A percentile compares a stretch with the other conserved stretches of the same genome.
phyloP scores from a whole-genome alignment of 2,797 vertebrate genomes.

The Nyctalus aviator region DNA sequence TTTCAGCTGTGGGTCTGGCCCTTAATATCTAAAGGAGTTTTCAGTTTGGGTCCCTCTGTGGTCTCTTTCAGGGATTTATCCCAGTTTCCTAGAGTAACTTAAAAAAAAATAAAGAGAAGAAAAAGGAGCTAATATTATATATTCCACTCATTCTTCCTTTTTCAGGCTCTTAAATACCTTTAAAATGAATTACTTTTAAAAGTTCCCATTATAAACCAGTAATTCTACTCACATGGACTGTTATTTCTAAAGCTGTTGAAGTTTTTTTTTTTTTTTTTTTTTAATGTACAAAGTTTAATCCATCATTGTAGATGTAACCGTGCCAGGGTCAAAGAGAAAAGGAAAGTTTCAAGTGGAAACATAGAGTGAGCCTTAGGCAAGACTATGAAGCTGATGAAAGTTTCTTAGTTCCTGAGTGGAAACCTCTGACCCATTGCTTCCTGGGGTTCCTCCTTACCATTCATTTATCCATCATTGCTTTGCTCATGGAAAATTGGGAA shows the following conservation, averaged over 20 bases:
- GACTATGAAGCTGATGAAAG: background rate
- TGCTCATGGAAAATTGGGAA: background rate
- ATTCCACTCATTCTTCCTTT: conserved; percentile 28
- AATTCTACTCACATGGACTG: conserved; percentile 21
- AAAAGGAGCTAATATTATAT: conserved; percentile 5
- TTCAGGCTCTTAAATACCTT: conserved; percentile 19
- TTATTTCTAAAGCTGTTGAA: conserved; percentile 27
- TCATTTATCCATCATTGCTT: background rate
- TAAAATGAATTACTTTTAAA: conserved; percentile 15
- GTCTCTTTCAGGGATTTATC: conserved; percentile 59
- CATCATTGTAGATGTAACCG: background rate
- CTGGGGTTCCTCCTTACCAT: background rate
- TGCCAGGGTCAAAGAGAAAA: background rate
- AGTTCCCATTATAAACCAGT: background rate
- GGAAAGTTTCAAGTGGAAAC: background rate
- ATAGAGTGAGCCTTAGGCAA: background rate
- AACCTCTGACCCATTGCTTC: background rate
- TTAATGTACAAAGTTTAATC: background rate
- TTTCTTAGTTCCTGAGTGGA: background rate
- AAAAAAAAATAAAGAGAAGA: background rate
- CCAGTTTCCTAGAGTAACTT: conserved; percentile 51
- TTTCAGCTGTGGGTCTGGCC: conserved; percentile 65
- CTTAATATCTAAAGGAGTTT: conserved; percentile 71
- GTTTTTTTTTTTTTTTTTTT: background rate
- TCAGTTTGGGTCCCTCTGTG: conserved; percentile 59